Evolutionary conservation across 2,797 vertebrate species (phyloP).

Genomic region (Decapterus maruadsi): DNA sequence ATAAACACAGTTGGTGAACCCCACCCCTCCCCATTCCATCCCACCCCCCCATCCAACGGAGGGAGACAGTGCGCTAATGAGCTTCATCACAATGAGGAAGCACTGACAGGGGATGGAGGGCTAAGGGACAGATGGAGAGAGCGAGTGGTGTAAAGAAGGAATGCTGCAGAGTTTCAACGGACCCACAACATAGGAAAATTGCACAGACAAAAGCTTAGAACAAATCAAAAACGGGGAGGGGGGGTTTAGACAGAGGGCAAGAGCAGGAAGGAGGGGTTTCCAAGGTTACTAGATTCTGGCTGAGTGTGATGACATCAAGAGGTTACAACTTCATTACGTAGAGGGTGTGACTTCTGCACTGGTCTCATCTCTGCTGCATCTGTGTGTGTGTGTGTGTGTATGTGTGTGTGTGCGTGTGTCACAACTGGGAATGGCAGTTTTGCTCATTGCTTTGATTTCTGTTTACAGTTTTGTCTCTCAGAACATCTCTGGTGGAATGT

Average conservation of each 20-base stretch:
- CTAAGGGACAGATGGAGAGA: constrained; percentile 68
- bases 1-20: constrained; percentile 68
- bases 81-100: constrained; percentile 69
- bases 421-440: constrained; percentile 12
- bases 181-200: constrained; percentile 30
- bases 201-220: constrained; percentile 2
- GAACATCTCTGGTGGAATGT: constrained; percentile 37
- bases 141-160: constrained; percentile 22
- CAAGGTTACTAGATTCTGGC: constrained; percentile 34
- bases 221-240: neutral
- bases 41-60: constrained; percentile 39
- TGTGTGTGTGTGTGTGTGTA: constrained; percentile 8
- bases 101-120: constrained; percentile 60
- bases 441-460: constrained; percentile 41
- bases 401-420: constrained; percentile 12
- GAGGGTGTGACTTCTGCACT: neutral
- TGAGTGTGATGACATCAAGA: constrained; percentile 34
- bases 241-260: neutral
- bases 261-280: constrained; percentile 3
- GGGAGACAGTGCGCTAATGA: constrained; percentile 70
- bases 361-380: constrained; percentile 12
- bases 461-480: constrained; percentile 36
- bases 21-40: neutral
- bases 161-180: constrained; percentile 43
- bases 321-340: constrained; percentile 16